Evolutionary conservation across 2,797 vertebrate genomes (phyloP).

Genomic region (Galago senegalensis): DNA sequence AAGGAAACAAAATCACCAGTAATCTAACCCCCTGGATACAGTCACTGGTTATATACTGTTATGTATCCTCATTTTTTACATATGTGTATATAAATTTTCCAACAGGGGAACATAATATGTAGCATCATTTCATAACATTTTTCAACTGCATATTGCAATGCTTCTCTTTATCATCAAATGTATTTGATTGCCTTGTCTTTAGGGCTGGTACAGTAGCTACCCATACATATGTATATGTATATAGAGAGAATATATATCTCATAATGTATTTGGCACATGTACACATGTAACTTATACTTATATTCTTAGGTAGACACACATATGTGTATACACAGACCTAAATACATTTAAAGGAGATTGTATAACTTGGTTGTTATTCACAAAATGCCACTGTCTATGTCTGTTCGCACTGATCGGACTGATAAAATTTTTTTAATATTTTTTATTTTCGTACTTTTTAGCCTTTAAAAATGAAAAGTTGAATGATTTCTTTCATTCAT

Average conservation of each 20-base stretch:
- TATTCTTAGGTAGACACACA: neutral
- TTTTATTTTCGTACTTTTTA: neutral
- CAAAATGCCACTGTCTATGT: neutral
- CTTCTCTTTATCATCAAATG: neutral
- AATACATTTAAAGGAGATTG: neutral
- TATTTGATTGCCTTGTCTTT: slow-evolving; percentile 25
- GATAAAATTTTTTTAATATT: too few relatives aligned
- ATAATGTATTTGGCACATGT: neutral
- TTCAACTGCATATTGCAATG: slow-evolving; percentile 42
- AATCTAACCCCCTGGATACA: neutral
- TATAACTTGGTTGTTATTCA: slow-evolving; percentile 38
- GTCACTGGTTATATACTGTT: neutral
- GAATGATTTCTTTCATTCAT: slow-evolving; percentile 10
- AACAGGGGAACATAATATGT: neutral
- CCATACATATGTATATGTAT: too few relatives aligned
- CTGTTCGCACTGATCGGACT: neutral
- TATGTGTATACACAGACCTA: neutral
- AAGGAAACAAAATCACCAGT: slow-evolving; percentile 35
- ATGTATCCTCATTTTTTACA: neutral
- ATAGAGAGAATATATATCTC: neutral
- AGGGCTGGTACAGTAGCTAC: neutral
- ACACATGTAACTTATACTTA: neutral
- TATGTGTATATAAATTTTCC: slow-evolving; percentile 2
- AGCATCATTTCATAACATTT: neutral
- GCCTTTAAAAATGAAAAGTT: neutral